Conservation (phyloP, 2,797 vertebrate genomes). For the Pitangus sulphuratus region DNA sequence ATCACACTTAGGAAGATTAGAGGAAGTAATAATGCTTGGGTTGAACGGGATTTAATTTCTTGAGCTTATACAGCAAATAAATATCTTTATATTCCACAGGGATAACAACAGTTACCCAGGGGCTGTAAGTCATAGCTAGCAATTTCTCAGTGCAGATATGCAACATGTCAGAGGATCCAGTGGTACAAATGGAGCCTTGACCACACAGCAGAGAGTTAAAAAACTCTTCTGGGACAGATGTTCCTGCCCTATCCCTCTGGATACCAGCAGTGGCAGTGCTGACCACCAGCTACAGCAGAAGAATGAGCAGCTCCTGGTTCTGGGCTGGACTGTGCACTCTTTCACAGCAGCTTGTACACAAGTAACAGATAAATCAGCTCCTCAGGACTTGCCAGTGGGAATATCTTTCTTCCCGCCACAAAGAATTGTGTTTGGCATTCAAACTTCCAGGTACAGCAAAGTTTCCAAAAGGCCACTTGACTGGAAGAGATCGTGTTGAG, state of each 20-base stretch:
- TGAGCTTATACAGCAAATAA: not conserved
- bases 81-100: not conserved
- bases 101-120: not conserved
- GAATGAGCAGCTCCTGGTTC: not conserved
- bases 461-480: not conserved
- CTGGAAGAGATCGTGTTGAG: not conserved
- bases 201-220: not conserved
- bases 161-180: not conserved
- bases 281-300: not conserved
- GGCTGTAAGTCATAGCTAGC: not conserved
- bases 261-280: not conserved
- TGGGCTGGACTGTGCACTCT: not conserved
- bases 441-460: not conserved
- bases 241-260: not conserved
- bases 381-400: not conserved
- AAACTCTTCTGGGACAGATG: not conserved
- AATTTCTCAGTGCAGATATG: not conserved
- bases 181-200: not conserved
- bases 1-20: not conserved
- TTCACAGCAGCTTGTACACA: not conserved
- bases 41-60: not conserved
- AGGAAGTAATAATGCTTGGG: not conserved
- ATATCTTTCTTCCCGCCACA: not conserved
- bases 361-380: not conserved
- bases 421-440: not conserved